Conservation (phyloP, 2,888 invertebrate genomes). For the Dicyrtoma fusca region DNA sequence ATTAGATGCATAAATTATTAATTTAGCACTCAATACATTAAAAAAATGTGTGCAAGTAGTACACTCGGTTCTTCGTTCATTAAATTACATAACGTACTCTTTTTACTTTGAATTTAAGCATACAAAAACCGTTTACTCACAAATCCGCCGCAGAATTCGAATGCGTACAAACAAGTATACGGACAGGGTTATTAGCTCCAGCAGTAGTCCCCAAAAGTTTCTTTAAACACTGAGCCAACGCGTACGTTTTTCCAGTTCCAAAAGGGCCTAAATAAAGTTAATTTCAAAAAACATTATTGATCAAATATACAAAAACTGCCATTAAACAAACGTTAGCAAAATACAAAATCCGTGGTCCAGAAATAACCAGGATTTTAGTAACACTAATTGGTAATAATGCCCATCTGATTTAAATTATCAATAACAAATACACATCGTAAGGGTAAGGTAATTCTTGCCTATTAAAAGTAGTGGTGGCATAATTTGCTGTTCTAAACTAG, state of each 20-base stretch:
- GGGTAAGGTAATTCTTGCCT: constrained; percentile 58
- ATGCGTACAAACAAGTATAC: constrained; percentile 80
- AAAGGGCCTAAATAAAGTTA: constrained; percentile 72
- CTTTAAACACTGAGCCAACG: constrained; percentile 73
- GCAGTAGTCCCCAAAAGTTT: constrained; percentile 63
- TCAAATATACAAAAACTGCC: too few species aligned
- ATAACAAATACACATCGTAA: too few species aligned
- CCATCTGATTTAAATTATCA: neutral
- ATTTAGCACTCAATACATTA: too few species aligned
- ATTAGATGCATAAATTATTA: neutral
- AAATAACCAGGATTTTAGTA: too few species aligned
- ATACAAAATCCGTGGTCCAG: too few species aligned
- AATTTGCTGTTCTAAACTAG: constrained; percentile 17
- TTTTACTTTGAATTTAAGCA: neutral
- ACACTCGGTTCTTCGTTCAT: too few species aligned
- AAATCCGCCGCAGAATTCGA: constrained; percentile 83
- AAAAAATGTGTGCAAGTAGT: too few species aligned
- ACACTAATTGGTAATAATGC: too few species aligned
- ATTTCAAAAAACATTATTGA: constrained; percentile 21
- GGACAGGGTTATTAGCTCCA: constrained; percentile 64
- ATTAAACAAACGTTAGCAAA: too few species aligned
- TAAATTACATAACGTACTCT: neutral
- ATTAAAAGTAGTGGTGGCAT: constrained; percentile 74
- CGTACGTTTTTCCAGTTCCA: constrained; percentile 86
- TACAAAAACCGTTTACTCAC: constrained; percentile 59